Percentiles rank a stretch among this genome's conserved stretches.
These are phyloP conservation scores for Falco concolor DNA, from an alignment of 2,797 vertebrate species.

Conservation along the genomic window DNA sequence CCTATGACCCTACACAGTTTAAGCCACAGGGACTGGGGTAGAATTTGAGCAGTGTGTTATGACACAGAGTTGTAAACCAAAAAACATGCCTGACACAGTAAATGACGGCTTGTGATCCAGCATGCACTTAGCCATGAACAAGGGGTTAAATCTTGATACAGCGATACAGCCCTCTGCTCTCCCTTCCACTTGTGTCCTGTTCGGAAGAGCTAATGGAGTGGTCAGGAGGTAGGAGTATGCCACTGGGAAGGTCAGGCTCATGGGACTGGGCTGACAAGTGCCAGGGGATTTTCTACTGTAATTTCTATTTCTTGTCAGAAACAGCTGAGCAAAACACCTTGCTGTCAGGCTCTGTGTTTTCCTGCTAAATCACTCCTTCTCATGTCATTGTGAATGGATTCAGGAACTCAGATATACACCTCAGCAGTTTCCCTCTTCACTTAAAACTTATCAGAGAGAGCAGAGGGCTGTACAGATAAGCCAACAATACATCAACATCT, in stretches of 20 bases:
- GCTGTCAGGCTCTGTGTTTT: not conserved
- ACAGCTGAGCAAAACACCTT: not conserved
- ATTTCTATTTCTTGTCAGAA: not conserved
- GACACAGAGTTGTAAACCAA: not conserved
- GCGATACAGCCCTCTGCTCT: not conserved
- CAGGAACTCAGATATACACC: not conserved
- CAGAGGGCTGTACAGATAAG: not conserved
- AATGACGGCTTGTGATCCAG: not conserved
- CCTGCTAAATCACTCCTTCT: not conserved
- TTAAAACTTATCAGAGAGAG: not conserved
- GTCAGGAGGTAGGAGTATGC: not conserved
- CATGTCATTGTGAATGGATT: not conserved
- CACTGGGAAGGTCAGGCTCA: not conserved
- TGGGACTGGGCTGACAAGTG: not conserved
- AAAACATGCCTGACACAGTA: fast-evolving
- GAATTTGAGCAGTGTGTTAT: not conserved
- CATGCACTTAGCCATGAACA: fast-evolving
- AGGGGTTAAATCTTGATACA: not conserved
- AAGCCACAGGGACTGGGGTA: not conserved
- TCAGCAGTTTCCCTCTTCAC: not conserved
- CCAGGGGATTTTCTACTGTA: not conserved
- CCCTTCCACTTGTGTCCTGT: not conserved
- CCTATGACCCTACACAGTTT: not conserved
- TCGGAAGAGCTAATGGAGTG: not conserved
- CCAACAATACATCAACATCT: not conserved